Base-by-base conservation (phyloP, 2,113 vertebrate genomes). In the Canis aureus region DNA sequence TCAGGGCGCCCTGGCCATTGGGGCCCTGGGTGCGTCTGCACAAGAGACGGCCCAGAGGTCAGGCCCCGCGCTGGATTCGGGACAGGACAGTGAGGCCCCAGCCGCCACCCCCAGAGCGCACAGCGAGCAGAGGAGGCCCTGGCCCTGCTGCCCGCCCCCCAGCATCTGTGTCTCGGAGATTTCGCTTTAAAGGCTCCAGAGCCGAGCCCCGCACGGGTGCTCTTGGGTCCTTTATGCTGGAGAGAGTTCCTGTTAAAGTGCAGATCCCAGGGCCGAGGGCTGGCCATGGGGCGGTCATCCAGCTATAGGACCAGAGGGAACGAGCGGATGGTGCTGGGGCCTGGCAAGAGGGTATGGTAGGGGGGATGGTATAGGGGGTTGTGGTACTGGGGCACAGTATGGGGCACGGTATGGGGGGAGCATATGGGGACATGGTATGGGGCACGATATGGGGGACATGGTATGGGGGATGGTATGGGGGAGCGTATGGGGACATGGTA, bases 71-170 rank as follows among this genome's bases (percentile, higher is more conserved):
- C 59, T 10, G 15, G 27, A 20, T 2, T 11, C 1, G 2, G 23
- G 5, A 53, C 1, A 1, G 27, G 62, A 11, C 57, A 20, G 23
- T 2, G 23, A 8, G 51, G 11, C 27, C 55, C 55, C 20, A 5
- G 7, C 17, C 11, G 55, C 10, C 16, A 0, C 5, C n/a, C 66
- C 3, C 0, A 0, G 7, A 2, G 15, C 1, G 4, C 38, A 13
- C 20, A 4, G 15, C 16, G 0, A 6, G 1, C 38, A 11, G 25
- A 22, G 19, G 62, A 53, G 29, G 27, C 15, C 0, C 1, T 0
- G 5, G 1, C 87, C 22, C 10, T 27, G 35, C 22, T n/a, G 22
- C 8, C 0, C 0, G 3, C 51, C 38, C 0, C 29, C 11, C 0
- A 0, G 7, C 0, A 0, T 5, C 25, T 38, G 7, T 3, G 38